phyloP scores from a whole-genome alignment of 64 coral and sea anemone species.

The Astreopora myriophthalma region DNA sequence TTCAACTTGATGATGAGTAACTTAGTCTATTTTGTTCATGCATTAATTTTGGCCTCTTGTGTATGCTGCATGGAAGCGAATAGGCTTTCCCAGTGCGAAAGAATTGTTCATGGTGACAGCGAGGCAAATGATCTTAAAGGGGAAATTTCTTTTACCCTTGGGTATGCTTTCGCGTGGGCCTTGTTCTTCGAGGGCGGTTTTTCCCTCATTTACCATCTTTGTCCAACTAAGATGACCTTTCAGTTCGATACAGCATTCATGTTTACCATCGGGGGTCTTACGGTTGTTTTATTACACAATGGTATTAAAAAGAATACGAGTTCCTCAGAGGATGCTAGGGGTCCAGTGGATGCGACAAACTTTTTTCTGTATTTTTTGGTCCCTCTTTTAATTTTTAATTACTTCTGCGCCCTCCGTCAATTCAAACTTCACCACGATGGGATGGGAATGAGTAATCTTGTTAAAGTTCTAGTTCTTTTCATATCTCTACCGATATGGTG shows the following conservation, averaged over 20 bases:
- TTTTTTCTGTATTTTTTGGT: slow-evolving; percentile 57
- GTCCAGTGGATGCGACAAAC: slow-evolving; percentile 23
- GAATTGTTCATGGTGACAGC: no score
- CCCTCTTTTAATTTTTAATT: slow-evolving; percentile 51
- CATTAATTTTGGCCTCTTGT: slow-evolving; percentile 35
- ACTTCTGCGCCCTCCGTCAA: slow-evolving; percentile 51
- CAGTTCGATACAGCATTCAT: slow-evolving; percentile 85
- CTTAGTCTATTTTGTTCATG: slow-evolving; percentile 57
- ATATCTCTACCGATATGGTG: not conserved
- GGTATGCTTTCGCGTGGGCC: slow-evolving; percentile 84
- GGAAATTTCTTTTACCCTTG: slow-evolving; percentile 52
- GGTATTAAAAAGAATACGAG: not conserved
- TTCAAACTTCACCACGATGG: not conserved
- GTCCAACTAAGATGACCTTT: slow-evolving; percentile 66
- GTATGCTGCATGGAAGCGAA: slow-evolving; percentile 6
- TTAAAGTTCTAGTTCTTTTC: not conserved
- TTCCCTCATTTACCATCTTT: slow-evolving; percentile 77
- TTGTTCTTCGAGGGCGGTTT: slow-evolving; percentile 76
- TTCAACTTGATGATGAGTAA: slow-evolving; percentile 77
- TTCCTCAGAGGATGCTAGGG: not conserved
- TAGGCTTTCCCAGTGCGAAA: not conserved
- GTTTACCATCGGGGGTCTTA: slow-evolving; percentile 67
- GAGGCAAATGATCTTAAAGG: no score
- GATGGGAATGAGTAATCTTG: no score
- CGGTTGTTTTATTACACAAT: slow-evolving; percentile 62